Base-by-base conservation (phyloP, 2,113 vertebrate genomes). In the Cynoglossus semilaevis region DNA sequence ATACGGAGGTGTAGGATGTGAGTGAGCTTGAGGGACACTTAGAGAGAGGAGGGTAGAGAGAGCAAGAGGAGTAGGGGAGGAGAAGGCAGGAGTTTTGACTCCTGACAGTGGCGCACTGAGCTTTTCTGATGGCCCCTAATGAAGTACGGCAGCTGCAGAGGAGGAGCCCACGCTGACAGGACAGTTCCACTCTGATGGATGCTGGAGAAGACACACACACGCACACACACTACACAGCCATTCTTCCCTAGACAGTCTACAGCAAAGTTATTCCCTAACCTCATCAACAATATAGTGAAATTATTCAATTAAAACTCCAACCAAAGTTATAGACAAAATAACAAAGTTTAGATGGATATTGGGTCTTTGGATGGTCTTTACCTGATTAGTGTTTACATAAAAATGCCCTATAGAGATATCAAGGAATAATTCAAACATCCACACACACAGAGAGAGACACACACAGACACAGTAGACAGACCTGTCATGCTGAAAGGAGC, bases 101-200 rank as follows among this genome's bases (percentile, higher is more conserved):
- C 22, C 73, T 80, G 84, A 86, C 84, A 83, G 80, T 65, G 1
- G 66, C 71, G 74, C 51, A 70, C 70, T 68, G 79, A 78, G 77
- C 67, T 78, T 58, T 70, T 71, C 68, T 85, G 84, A 88, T 81
- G 82, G 70, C 67, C 64, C 67, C 71, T 86, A 86, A 86, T 88
- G 84, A 86, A 82, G 77, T 72, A 66, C 51, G 57, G 73, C 79
- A 85, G 82, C 81, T 84, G 82, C 70, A 68, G 68, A 82, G 86
- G 84, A 84, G 86, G 86, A 79, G 75, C 77, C 54, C 51, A 11
- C 36, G 10, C 69, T 82, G 82, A 80, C 86, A 83, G 74, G 34
- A 54, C 3, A 15, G 78, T 71, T 57, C 66, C 57, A 58, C 51
- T 63, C 71, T 81, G 73, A 83, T 9, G 57, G 74, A 82, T 71